Evolutionary conservation across 2,888 invertebrate genomes (phyloP), one percentile per base, ranked within the genome.

Genomic region (Andrena dorsata): DNA sequence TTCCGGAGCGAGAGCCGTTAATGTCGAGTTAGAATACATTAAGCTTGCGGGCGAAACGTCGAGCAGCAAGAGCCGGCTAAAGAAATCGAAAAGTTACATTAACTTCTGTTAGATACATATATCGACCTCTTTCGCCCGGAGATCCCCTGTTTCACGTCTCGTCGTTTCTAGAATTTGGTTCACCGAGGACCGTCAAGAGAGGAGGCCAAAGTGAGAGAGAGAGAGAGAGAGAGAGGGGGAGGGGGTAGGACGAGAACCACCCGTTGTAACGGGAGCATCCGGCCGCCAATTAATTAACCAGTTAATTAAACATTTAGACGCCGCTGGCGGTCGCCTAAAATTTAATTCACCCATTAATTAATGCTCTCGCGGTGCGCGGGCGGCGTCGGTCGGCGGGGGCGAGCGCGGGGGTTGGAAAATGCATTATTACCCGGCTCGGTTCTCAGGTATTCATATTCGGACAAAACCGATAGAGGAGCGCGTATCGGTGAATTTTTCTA

Each of bases 251-350:
- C 13, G 13, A 6, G 23, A 35, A 16, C n/a, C 68, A 32, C 56
- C 65, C 35, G 63, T 32, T 61, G 80, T 73, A 73, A 79, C 80
- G 63, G 66, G 69, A 75, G 70, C 32, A 80, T 76, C 82, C 77
- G 53, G 69, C 76, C 69, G 72, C 77, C 81, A 76, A 82, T 82
- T 82, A 82, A 80, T 82, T 81, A 72, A 68, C 68, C 82, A 80
- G 81, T 81, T 83, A 83, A 83, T 83, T 83, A 83, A 82, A 83
- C 83, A 83, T 81, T 82, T 82, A 81, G 82, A 82, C 76, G 82
- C 69, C 81, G 76, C 66, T 76, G 81, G 81, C 72, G 82, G 74
- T 76, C 82, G 82, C 61, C 71, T 76, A 71, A 83, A 81, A 83
- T 83, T 83, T 83, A 83, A 81, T 81, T 83, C 77, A 70, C 16